A percentile compares a stretch with the other conserved stretches of the same genome.
phyloP scores from a whole-genome alignment of 2,113 vertebrate genomes.

The Tyto alba region DNA sequence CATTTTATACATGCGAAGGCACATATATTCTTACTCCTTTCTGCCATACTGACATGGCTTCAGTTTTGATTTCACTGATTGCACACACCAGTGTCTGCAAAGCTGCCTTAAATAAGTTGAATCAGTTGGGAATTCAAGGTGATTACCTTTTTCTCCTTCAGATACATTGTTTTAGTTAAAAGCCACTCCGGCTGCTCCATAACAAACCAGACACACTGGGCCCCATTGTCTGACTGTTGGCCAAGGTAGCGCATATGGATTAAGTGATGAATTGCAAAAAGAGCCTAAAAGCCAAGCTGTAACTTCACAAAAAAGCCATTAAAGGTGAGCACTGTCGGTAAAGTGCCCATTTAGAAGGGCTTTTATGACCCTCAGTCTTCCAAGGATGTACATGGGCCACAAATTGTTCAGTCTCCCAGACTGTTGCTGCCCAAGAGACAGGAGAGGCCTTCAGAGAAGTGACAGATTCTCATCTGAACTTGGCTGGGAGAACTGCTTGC shows the following conservation, averaged over 20 bases:
- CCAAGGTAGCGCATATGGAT: slow-evolving; percentile 32
- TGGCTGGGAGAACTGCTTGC: not conserved
- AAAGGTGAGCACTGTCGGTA: slow-evolving; percentile 46
- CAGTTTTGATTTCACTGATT: slow-evolving; percentile 33
- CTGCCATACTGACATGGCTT: not conserved
- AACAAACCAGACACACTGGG: slow-evolving; percentile 39
- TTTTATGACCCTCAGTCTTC: slow-evolving; percentile 27
- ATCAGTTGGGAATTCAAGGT: slow-evolving; percentile 36
- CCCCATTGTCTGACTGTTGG: slow-evolving; percentile 43
- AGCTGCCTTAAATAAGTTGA: slow-evolving; percentile 22
- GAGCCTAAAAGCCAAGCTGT: slow-evolving; percentile 54
- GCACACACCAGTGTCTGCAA: not conserved
- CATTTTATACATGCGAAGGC: not conserved
- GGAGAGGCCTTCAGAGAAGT: not conserved
- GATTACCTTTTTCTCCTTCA: slow-evolving; percentile 41
- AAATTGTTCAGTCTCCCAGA: not conserved
- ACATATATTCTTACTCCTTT: not conserved
- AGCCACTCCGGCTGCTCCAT: slow-evolving; percentile 36
- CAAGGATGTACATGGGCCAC: not conserved
- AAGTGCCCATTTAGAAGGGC: slow-evolving; percentile 56
- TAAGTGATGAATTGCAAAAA: slow-evolving; percentile 62
- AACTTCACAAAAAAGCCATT: slow-evolving; percentile 61
- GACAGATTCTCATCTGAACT: not conserved
- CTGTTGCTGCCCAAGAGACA: not conserved
- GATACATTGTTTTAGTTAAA: slow-evolving; percentile 56